Evolutionary conservation across 2,113 vertebrate genomes (phyloP).

Genomic region (Capreolus pygargus): DNA sequence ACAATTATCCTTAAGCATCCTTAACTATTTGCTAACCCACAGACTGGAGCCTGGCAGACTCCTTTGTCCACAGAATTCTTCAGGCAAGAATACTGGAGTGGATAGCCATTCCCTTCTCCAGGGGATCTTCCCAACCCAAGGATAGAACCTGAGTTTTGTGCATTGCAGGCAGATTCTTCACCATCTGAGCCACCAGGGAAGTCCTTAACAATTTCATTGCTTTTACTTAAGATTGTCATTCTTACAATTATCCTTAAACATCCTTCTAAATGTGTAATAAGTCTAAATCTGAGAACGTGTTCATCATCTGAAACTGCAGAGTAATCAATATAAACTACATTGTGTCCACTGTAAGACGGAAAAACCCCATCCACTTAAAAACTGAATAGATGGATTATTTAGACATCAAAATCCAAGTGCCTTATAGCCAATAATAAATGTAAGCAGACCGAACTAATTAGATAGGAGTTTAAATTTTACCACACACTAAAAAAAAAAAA

Average conservation of each 20-base stretch:
- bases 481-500: background rate
- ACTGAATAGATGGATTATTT: background rate
- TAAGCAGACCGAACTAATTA: background rate
- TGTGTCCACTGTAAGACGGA: background rate
- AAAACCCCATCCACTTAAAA: background rate
- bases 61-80: background rate
- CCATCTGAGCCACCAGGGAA: background rate
- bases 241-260: background rate
- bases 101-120: background rate
- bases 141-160: background rate
- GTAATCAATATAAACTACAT: background rate
- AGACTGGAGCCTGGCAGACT: background rate
- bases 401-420: background rate
- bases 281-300: background rate
- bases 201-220: background rate
- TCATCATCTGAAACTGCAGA: background rate
- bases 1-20: background rate
- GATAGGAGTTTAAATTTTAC: background rate
- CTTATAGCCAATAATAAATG: background rate
- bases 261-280: background rate
- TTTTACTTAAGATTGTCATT: background rate
- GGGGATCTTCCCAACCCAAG: background rate
- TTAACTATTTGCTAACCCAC: background rate
- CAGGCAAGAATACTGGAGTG: background rate
- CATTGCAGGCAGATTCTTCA: background rate